phyloP scores from a whole-genome alignment of 2,888 invertebrate species.

The Sphinx pinastri region DNA sequence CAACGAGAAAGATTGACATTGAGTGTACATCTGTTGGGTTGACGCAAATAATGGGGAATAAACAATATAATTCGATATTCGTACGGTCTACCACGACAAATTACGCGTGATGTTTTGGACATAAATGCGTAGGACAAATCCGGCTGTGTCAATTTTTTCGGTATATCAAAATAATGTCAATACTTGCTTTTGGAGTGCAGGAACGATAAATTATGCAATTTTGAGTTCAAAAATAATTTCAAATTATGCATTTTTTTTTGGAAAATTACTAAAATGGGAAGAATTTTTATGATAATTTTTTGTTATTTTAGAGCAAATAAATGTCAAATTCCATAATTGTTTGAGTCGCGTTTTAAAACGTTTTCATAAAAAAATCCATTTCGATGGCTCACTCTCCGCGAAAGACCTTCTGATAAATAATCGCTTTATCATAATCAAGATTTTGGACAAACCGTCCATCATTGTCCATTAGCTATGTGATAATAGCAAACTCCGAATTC shows the following conservation, averaged over 20 bases:
- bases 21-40: slow-evolving; percentile 81
- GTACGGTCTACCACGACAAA: slow-evolving; percentile 65
- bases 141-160: slow-evolving; percentile 1
- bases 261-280: no score
- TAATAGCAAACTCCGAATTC: background rate
- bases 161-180: background rate
- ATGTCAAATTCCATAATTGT: no score
- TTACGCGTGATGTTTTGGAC: slow-evolving; percentile 58
- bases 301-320: background rate
- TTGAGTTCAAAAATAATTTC: no score
- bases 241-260: no score
- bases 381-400: background rate
- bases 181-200: background rate
- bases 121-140: slow-evolving; percentile 16
- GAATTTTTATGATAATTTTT: background rate
- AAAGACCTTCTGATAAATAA: background rate
- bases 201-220: no score
- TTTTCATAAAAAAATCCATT: background rate
- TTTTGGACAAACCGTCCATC: slow-evolving; percentile 1
- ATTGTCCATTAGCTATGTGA: background rate
- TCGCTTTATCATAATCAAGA: background rate
- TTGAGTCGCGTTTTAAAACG: background rate
- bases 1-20: slow-evolving; percentile 79
- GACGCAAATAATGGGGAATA: slow-evolving; percentile 81
- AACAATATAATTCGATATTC: slow-evolving; percentile 81